Conservation (phyloP, 92 coral and sea anemone genomes). For the Heteractis magnifica region DNA sequence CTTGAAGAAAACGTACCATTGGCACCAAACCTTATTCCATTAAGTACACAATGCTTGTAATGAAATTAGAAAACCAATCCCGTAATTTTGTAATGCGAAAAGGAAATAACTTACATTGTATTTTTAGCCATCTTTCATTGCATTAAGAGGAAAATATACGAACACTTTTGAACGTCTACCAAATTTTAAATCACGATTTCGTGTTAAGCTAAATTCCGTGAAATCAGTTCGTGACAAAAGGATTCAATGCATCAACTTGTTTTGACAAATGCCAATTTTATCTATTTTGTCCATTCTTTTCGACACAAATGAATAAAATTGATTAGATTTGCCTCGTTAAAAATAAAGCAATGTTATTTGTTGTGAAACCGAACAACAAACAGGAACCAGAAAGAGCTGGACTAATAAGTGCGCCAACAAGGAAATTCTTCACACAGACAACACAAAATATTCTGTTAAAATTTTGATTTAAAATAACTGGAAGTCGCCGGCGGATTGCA, state of each 20-base stretch:
- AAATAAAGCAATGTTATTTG: not conserved
- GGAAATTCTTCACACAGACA: not conserved
- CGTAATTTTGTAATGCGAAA: not conserved
- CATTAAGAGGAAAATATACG: not conserved
- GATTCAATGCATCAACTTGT: not conserved
- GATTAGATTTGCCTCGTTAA: not conserved
- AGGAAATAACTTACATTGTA: not conserved
- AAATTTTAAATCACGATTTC: too few relatives aligned
- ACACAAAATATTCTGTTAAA: not conserved
- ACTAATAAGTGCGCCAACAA: not conserved
- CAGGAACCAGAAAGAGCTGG: not conserved
- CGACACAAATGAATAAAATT: not conserved
- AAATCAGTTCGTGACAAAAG: too few relatives aligned
- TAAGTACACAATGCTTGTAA: not conserved
- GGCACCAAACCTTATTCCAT: not conserved
- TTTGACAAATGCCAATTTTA: not conserved
- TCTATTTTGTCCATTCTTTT: too few relatives aligned
- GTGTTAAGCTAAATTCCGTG: too few relatives aligned
- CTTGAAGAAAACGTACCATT: too few relatives aligned
- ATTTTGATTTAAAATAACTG: not conserved
- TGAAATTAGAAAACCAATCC: not conserved
- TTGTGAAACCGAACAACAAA: not conserved
- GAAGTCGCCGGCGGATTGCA: not conserved
- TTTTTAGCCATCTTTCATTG: not conserved
- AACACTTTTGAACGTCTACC: too few relatives aligned